A percentile compares a stretch with the other conserved stretches of the same genome.
Evolutionary conservation across 2,888 invertebrate species (phyloP).

Genomic region (Megaustenia siamemsis): DNA sequence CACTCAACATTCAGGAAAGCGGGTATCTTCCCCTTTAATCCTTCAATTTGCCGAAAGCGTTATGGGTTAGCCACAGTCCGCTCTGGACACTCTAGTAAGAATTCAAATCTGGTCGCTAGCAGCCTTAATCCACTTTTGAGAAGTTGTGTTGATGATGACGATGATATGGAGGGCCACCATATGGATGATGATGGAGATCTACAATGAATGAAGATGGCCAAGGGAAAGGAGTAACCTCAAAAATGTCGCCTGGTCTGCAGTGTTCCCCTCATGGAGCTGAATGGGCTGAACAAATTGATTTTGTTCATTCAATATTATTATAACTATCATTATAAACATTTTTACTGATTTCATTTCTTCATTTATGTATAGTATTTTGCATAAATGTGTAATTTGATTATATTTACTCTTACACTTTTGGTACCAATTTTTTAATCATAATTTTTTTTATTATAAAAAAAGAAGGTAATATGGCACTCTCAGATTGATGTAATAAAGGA

Average conservation of each 20-base stretch:
- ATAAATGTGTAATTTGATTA: background rate
- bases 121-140: background rate
- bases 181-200: conserved; percentile 39
- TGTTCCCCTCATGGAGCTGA: background rate
- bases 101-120: conserved; percentile 9
- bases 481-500: background rate
- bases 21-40: conserved; percentile 54
- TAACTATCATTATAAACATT: background rate
- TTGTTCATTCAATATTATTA: background rate
- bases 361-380: background rate
- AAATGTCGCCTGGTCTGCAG: background rate
- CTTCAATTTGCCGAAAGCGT: conserved; percentile 49
- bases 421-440: background rate
- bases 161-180: conserved; percentile 35
- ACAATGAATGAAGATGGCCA: background rate
- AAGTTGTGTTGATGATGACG: conserved; percentile 30
- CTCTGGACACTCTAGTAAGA: conserved; percentile 22
- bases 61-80: conserved; percentile 44
- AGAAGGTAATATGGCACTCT: background rate
- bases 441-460: background rate
- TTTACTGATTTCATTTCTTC: background rate
- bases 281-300: background rate
- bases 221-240: background rate
- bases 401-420: conserved; percentile 7
- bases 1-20: conserved; percentile 52